phyloP scores from a whole-genome alignment of 2,888 invertebrate species.

The Ligdia adustata region DNA sequence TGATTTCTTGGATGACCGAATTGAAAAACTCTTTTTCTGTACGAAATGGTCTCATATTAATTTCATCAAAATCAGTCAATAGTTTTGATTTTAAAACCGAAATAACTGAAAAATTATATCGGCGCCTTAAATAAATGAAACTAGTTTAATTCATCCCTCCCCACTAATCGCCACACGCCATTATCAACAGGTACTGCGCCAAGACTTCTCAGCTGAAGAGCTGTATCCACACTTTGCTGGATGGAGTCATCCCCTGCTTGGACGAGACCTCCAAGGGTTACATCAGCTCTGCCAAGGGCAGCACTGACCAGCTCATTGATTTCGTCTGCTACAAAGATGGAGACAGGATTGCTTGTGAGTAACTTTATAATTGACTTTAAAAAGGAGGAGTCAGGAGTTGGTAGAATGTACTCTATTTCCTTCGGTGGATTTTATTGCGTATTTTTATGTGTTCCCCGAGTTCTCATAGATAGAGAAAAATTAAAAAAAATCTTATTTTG shows the following conservation, averaged over 20 bases:
- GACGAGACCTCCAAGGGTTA: constrained; percentile 82
- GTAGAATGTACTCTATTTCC: background rate
- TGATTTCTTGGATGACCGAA: no score
- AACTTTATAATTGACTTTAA: no score
- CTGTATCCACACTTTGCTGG: constrained; percentile 85
- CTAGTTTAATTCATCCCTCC: no score
- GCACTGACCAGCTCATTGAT: constrained; percentile 87
- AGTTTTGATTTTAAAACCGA: no score
- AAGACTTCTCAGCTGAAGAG: constrained; percentile 84
- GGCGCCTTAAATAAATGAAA: no score
- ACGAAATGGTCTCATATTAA: no score
- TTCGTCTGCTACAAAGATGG: constrained; percentile 93
- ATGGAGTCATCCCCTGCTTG: constrained; percentile 85
- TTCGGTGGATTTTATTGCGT: background rate
- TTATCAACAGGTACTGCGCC: constrained; percentile 88
- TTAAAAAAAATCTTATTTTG: no score
- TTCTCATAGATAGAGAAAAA: no score
- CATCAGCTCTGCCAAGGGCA: constrained; percentile 83
- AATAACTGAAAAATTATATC: no score
- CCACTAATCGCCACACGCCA: no score
- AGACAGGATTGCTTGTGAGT: constrained; percentile 89
- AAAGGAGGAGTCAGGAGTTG: background rate
- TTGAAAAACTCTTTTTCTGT: no score
- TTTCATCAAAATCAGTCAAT: no score
- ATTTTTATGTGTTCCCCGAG: background rate